Conservation (phyloP, 2,888 invertebrate genomes). For the Conops quadrifasciatus region DNA sequence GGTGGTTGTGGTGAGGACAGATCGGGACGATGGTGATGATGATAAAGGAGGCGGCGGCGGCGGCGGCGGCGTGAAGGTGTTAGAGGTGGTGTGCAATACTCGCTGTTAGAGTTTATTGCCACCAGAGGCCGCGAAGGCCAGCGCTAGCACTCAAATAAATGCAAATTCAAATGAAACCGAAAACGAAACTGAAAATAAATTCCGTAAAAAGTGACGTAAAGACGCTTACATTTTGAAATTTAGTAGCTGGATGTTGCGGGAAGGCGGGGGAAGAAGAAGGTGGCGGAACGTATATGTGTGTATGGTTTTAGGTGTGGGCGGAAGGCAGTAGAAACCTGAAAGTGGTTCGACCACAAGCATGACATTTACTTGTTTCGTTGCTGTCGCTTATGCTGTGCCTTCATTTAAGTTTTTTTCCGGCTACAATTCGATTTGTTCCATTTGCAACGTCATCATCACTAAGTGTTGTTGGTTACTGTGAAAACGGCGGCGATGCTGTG, state of each 20-base stretch:
- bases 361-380: too few species aligned
- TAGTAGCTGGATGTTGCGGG: too few species aligned
- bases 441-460: not conserved
- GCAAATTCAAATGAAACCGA: slow-evolving; percentile 11
- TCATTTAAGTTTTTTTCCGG: too few species aligned
- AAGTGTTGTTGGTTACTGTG: not conserved
- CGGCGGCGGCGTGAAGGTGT: not conserved
- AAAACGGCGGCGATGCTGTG: not conserved
- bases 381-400: too few species aligned
- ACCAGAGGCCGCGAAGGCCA: slow-evolving; percentile 21
- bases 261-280: too few species aligned
- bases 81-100: not conserved
- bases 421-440: too few species aligned
- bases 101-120: slow-evolving; percentile 20
- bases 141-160: not conserved
- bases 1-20: not conserved
- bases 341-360: not conserved
- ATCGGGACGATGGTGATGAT: not conserved
- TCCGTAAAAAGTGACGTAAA: not conserved
- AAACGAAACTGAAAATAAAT: slow-evolving; percentile 6
- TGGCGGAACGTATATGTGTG: too few species aligned
- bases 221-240: too few species aligned
- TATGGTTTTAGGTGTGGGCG: too few species aligned
- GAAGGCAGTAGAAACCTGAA: not conserved
- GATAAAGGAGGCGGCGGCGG: not conserved